A percentile compares a stretch with the other conserved stretches of the same genome.
Evolutionary conservation across 2,113 vertebrate species (phyloP).

Genomic region (Ictalurus furcatus): DNA sequence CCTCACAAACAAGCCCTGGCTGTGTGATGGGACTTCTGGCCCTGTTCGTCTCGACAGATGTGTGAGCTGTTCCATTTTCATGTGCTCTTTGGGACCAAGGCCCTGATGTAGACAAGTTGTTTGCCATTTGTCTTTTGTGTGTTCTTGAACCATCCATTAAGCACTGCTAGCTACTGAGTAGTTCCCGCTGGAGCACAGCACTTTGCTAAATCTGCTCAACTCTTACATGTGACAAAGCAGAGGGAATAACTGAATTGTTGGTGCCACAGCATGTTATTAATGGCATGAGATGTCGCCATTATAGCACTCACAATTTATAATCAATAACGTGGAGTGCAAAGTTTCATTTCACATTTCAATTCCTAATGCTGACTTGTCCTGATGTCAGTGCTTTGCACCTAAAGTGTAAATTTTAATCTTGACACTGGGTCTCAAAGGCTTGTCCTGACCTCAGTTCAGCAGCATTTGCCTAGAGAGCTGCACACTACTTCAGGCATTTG

Average conservation of each 20-base stretch:
- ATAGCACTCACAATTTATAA: slow-evolving; percentile 9
- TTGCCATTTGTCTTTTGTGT: slow-evolving; percentile 8
- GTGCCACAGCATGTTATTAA: slow-evolving; percentile 30
- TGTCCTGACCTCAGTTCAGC: background rate
- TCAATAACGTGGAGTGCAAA: slow-evolving; percentile 15
- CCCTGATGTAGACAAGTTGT: slow-evolving; percentile 11
- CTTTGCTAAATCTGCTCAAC: background rate
- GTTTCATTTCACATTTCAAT: slow-evolving; percentile 15
- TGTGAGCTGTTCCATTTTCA: slow-evolving; percentile 31
- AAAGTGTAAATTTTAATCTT: slow-evolving; percentile 23
- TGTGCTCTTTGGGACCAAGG: slow-evolving; percentile 18
- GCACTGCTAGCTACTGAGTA: background rate
- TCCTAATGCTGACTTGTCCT: slow-evolving; percentile 6
- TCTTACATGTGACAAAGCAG: background rate
- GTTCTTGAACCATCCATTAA: slow-evolving; percentile 23
- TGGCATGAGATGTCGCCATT: slow-evolving; percentile 12
- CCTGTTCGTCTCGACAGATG: background rate
- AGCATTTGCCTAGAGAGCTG: slow-evolving; percentile 15
- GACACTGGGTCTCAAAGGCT: background rate
- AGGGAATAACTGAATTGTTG: background rate
- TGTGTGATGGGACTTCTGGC: slow-evolving; percentile 20
- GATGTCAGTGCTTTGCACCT: background rate
- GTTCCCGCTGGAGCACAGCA: background rate
- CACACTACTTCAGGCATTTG: slow-evolving; percentile 15
- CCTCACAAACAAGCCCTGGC: slow-evolving; percentile 2